phyloP scores from a whole-genome alignment of 1,140 invertebrate genomes.

The Papilio helenus region DNA sequence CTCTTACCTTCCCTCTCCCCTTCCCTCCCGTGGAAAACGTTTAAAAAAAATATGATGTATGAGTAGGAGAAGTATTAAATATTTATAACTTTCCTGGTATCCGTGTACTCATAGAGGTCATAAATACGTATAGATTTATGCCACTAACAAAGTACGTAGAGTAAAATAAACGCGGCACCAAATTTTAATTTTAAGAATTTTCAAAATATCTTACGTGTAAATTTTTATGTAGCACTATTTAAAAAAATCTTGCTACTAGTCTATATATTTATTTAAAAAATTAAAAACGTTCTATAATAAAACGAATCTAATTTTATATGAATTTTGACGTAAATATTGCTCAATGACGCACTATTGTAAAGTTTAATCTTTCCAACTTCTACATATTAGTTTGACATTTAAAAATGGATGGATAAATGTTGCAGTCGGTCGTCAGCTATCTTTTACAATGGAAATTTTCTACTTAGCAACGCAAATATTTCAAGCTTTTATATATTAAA shows the following conservation, averaged over 20 bases:
- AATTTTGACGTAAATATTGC: neutral
- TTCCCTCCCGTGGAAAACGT: neutral
- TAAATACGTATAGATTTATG: neutral
- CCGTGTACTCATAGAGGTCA: neutral
- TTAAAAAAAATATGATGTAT: conserved; percentile 25
- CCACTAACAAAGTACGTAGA: neutral
- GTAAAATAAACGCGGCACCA: too few species aligned
- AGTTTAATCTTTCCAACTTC: neutral
- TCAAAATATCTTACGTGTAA: too few species aligned
- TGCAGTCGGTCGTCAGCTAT: conserved; percentile 39
- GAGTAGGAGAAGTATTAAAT: neutral
- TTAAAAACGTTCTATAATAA: neutral
- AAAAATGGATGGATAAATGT: conserved; percentile 31
- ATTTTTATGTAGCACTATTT: too few species aligned
- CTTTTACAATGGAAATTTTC: conserved; percentile 38
- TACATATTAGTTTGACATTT: neutral
- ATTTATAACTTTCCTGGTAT: conserved; percentile 6
- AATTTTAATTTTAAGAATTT: too few species aligned
- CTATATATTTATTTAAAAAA: too few species aligned
- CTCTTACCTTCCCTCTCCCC: neutral
- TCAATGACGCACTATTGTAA: neutral
- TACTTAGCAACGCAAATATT: neutral
- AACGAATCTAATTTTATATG: neutral
- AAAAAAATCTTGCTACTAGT: neutral
- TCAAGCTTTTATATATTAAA: too few species aligned